Base-by-base conservation (phyloP, 2,888 invertebrate species). In the Rotaria socialis region DNA sequence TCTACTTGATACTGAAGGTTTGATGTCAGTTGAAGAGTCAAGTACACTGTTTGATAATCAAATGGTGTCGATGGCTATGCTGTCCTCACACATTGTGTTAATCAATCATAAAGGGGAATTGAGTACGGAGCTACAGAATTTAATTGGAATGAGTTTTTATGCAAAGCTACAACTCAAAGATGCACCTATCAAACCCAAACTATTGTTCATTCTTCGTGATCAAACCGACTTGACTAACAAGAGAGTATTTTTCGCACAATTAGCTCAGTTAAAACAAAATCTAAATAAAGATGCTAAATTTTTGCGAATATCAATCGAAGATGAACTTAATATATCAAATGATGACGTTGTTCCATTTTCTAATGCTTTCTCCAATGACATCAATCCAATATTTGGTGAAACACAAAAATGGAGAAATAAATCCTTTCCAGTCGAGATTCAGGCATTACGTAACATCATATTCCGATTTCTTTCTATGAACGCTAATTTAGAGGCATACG, bases 31-130 rank as follows among this genome's bases (percentile, higher is more conserved):
- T 14, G 85, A 85, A 74, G 50, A 60, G 74, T 47, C 47, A 41
- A 43, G 58, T 43, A 56, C 75, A 0, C 43, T 86, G 47, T 86
- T 86, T 58, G 86, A 86, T 56, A 86, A 86, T 58, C 86, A 86
- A 84, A 86, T 85, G 74, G 52, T 67, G 22, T 74, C 85, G 52
- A 85, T 85, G 85, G 67, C 86, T 43, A 47, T 86, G n/a, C 47
- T 86, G 22, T 80, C 56, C 50, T 86, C 86, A 27, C 86, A 86
- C 55, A 27, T 80, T n/a, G 56, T 86, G 19, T 22, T 86, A 43
- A 84, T 86, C 10, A 85, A 85, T 52, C 85, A 85, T 50, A 85
- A 85, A 85, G 85, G 85, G 41, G 85, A 85, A 74, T 35, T 85
- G 22, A 75, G 85, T 35, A 43, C 85, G 55, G 75, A 55, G 55